Conservation (phyloP, 2,113 vertebrate species). For the Micronycteris hirsuta region DNA sequence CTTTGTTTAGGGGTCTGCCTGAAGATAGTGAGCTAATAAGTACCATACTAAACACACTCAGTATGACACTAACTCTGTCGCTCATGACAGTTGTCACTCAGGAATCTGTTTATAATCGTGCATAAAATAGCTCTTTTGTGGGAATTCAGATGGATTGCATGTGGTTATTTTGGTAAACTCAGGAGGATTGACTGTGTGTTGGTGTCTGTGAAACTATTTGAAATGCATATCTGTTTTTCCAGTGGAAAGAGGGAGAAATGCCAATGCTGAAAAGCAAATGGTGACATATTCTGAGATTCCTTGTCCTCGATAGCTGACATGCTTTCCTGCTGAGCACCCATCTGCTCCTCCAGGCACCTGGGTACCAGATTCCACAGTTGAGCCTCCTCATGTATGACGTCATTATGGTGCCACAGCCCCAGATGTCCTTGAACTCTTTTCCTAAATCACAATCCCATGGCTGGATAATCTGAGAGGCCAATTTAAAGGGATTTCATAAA, state of each 20-base stretch:
- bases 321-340: background rate
- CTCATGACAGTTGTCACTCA: background rate
- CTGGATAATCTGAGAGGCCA: background rate
- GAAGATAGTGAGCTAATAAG: background rate
- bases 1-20: background rate
- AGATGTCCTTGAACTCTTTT: background rate
- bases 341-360: background rate
- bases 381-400: background rate
- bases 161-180: background rate
- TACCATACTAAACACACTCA: background rate
- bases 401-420: background rate
- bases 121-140: background rate
- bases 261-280: background rate
- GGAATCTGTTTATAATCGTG: background rate
- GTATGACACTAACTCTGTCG: background rate
- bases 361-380: fast-evolving
- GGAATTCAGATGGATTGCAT: background rate
- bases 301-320: fast-evolving
- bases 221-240: background rate
- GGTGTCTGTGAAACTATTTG: background rate
- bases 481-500: background rate
- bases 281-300: background rate
- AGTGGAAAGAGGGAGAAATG: background rate
- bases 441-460: background rate
- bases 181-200: background rate